Evolutionary conservation across 2,888 invertebrate genomes (phyloP).

Genomic region (Heteromyza rotundicornis): DNA sequence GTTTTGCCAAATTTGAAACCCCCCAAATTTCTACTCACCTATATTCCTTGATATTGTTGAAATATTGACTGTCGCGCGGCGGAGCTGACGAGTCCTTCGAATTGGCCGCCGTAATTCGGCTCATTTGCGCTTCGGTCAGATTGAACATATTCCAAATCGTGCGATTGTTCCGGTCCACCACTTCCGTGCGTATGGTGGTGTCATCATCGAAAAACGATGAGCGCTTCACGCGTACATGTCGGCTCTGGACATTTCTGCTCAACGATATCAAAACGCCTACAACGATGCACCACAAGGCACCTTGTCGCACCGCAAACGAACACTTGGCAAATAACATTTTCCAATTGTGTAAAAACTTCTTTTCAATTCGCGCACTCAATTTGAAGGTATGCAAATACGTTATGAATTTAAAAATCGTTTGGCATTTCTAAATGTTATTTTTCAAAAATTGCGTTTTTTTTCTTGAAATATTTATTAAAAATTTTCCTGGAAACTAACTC

Average conservation of each 20-base stretch:
- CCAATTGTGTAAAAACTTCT: too few relatives aligned
- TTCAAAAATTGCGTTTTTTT: too few relatives aligned
- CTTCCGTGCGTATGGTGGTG: constrained; percentile 49
- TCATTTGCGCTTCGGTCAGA: constrained; percentile 56
- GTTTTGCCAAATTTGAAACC: too few relatives aligned
- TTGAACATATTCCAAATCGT: constrained; percentile 55
- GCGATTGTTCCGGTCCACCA: constrained; percentile 55
- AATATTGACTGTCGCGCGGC: constrained; percentile 41
- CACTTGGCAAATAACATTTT: constrained; percentile 9
- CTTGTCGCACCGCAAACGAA: constrained; percentile 22
- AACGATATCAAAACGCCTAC: constrained; percentile 2
- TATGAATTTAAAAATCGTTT: too few relatives aligned
- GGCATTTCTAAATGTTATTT: too few relatives aligned
- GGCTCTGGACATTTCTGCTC: constrained; percentile 28
- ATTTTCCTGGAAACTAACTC: too few relatives aligned
- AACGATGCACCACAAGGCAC: constrained; percentile 8
- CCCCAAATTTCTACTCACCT: constrained; percentile 45
- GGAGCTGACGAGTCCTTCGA: constrained; percentile 44
- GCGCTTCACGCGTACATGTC: constrained; percentile 47
- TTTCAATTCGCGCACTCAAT: too few relatives aligned
- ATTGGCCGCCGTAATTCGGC: constrained; percentile 43
- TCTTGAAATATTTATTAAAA: neutral
- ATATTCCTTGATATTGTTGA: constrained; percentile 45
- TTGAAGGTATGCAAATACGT: too few relatives aligned
- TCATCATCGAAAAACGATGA: constrained; percentile 42